Base-by-base conservation (phyloP, 2,797 vertebrate genomes). In the Micropoecilia bifurca region DNA sequence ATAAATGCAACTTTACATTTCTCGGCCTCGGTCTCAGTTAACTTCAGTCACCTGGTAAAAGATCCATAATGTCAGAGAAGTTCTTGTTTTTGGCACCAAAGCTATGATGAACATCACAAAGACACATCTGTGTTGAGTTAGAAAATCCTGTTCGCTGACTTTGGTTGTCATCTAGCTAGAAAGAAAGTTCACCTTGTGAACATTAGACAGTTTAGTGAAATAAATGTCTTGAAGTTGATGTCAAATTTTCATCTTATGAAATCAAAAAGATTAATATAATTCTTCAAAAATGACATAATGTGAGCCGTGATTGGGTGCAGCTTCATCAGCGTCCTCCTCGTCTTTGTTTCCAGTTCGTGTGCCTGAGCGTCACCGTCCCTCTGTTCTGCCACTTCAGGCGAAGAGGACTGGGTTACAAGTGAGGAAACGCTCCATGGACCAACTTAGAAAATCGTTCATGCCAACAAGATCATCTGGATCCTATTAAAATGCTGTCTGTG, bases 301-400 rank as follows among this genome's bases (percentile, higher is more conserved):
- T 33, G 59, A 61, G 16, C 16, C 2, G 16, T 61, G 59, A 33
- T 33, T 61, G 13, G 6, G 30, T 63, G 14, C 59, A 55, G 45
- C 28, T 33, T 48, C 1, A 72, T 72, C 18, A 39, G 14, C 2
- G 1, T 55, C 39, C 7, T 75, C 28, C 1, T 84, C 4, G 59
- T 50, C 25, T 90, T 76, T 81, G 1, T 82, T 85, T 57, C 28
- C 92, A 95, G 93, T 90, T 94, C 16, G 2, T 84, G n/a, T 94
- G 92, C 66, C 59, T 95, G 86, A 93, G 88, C 43, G 66, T 95
- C 80, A 89, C 82, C 55, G 9, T 94, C 39, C 90, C 93, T 4
- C 36, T 95, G 13, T 90, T 94, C 77, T 93, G 92, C 84, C 85
- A 90, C 89, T 80, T 95, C 53, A 84, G 80, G 41, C 78, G 78